Conservation (phyloP, 2,113 vertebrate species). For the Turdus rufiventris region DNA sequence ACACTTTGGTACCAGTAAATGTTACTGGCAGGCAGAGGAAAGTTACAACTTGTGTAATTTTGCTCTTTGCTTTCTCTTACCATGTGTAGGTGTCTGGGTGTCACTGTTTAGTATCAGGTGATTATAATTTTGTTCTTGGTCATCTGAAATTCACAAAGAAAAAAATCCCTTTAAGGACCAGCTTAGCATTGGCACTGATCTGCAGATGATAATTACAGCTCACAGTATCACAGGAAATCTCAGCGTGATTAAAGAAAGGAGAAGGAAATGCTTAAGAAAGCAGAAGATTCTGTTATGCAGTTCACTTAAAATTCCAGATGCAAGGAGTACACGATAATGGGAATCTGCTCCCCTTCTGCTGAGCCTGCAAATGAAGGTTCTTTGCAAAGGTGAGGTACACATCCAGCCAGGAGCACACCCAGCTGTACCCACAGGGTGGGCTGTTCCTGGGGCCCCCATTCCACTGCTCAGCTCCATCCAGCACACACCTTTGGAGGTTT, state of each 20-base stretch:
- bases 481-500: neutral
- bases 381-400: neutral
- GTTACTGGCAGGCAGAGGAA: slow-evolving; percentile 44
- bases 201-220: slow-evolving; percentile 67
- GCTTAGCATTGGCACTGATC: neutral
- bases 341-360: slow-evolving; percentile 16
- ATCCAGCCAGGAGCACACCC: neutral
- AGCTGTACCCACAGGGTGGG: accelerated
- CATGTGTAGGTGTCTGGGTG: slow-evolving; percentile 92
- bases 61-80: slow-evolving; percentile 78
- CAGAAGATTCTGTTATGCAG: slow-evolving; percentile 43
- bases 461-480: neutral
- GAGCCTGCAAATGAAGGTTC: neutral
- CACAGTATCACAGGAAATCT: slow-evolving; percentile 58
- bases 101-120: slow-evolving; percentile 91
- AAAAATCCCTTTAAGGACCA: slow-evolving; percentile 52
- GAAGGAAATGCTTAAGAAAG: slow-evolving; percentile 63
- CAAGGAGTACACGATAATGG: neutral
- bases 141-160: slow-evolving; percentile 84
- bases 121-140: slow-evolving; percentile 93
- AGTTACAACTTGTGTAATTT: slow-evolving; percentile 61
- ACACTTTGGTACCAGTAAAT: neutral
- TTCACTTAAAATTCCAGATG: slow-evolving; percentile 51
- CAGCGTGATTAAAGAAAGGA: slow-evolving; percentile 47
- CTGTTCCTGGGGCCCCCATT: neutral